Base-by-base conservation (phyloP, 92 coral and sea anemone species). In the Epizoanthus scotinus region DNA sequence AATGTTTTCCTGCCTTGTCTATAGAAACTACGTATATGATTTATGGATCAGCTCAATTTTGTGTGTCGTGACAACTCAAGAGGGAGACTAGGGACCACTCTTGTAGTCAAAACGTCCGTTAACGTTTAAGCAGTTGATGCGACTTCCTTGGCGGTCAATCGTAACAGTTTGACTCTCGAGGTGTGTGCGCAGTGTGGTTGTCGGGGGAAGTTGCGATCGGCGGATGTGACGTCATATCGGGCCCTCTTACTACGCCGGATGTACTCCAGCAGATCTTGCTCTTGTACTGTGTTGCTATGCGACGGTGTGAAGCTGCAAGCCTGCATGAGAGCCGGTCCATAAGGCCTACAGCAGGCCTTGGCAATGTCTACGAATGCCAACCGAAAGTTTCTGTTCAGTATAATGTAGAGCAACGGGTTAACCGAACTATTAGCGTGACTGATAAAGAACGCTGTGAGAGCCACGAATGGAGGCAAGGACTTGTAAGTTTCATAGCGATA, bases 381-480 rank as follows among this genome's bases (percentile, higher is more conserved):
- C 77, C 92, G 92, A 44, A 88, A 91, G 77, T 88, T 88, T 24
- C 78, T 88, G 73, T 91, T 91, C 31, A 91, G 72, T 19, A 78
- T 81, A 18, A 91, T 83, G 77, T 91, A 91, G 19, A 91, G 85
- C 42, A 87, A 88, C 3, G 95, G 95, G 38, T 91, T 91, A 27
- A 91, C 61, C 2, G 92, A 85, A 18, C 92, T 89, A 63, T 91
- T 88, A 0, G 85, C 92, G 73, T 91, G 95, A 3, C 92, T 82
- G n/a, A 85, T 56, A 18, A 89, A 90, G 72, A 88, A 88, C 1
- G 92, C 90, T 8, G 63, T 61, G 2, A 83, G 44, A 0, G 55
- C 19, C 28, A 77, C 63, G 28, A 65, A 82, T 1, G 64, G 36
- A 0, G 94, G 87, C 44, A 85, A 55, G 5, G 38, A 49, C 5